phyloP scores from a whole-genome alignment of 2,797 vertebrate genomes.

The Enteromius argenteus region DNA sequence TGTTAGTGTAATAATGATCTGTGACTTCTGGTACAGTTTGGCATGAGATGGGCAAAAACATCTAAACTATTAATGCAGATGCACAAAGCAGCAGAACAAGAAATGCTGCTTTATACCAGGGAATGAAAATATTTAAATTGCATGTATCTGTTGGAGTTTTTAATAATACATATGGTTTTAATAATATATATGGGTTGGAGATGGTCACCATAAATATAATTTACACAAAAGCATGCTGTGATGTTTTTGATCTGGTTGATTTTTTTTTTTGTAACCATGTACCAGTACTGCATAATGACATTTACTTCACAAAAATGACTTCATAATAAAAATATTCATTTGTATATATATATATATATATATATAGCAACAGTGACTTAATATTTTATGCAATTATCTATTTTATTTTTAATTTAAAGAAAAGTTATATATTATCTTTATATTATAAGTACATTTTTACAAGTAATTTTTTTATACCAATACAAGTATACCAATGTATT shows the following conservation, averaged over 20 bases:
- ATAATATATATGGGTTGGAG: no score
- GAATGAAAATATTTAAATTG: background rate
- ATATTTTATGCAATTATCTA: background rate
- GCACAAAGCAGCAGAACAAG: background rate
- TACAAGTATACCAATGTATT: background rate
- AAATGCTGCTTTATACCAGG: background rate
- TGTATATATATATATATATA: background rate
- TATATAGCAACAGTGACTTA: background rate
- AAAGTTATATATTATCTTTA: background rate
- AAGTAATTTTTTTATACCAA: background rate
- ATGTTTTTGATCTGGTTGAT: background rate
- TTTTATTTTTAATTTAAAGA: background rate
- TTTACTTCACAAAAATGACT: background rate
- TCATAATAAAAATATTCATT: background rate
- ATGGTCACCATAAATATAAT: background rate
- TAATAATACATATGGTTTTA: background rate
- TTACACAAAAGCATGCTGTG: background rate
- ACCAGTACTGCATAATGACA: background rate
- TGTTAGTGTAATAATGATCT: background rate
- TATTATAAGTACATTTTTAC: background rate
- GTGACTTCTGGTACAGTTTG: background rate
- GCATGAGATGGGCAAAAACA: background rate
- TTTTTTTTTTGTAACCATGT: background rate
- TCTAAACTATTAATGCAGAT: background rate
- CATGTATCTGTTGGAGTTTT: background rate